Evolutionary conservation across 2,797 vertebrate genomes (phyloP).

Genomic region (Podarcis lilfordi): DNA sequence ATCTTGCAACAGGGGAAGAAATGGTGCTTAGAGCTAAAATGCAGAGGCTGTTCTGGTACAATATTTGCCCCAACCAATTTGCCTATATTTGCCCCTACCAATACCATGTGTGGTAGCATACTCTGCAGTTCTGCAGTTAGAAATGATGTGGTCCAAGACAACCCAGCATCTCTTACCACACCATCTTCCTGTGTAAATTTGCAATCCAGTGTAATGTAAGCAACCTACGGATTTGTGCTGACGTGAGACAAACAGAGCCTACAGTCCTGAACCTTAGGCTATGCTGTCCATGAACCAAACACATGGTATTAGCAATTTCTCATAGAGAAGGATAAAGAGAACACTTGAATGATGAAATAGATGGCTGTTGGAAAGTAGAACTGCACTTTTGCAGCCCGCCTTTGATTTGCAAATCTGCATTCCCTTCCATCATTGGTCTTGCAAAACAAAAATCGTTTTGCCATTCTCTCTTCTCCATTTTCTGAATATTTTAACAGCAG

Average conservation of each 20-base stretch:
- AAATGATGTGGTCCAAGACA: background rate
- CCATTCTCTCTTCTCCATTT: background rate
- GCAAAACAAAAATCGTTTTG: background rate
- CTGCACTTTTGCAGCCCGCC: background rate
- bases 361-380: background rate
- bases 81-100: background rate
- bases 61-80: background rate
- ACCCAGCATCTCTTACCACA: background rate
- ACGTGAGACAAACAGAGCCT: background rate
- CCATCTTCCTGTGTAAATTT: background rate
- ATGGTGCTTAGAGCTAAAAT: background rate
- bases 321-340: background rate
- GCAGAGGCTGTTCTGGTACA: background rate
- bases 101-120: background rate
- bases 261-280: background rate
- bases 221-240: background rate
- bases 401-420: background rate
- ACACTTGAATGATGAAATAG: no score
- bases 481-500: no score
- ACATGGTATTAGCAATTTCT: background rate
- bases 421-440: background rate
- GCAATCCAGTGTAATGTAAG: background rate
- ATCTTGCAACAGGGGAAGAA: background rate
- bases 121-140: background rate
- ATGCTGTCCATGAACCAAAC: background rate